A percentile compares a stretch with the other conserved stretches of the same genome.
phyloP scores from a whole-genome alignment of 2,888 invertebrate species.

The Cecidostiba fungosa region DNA sequence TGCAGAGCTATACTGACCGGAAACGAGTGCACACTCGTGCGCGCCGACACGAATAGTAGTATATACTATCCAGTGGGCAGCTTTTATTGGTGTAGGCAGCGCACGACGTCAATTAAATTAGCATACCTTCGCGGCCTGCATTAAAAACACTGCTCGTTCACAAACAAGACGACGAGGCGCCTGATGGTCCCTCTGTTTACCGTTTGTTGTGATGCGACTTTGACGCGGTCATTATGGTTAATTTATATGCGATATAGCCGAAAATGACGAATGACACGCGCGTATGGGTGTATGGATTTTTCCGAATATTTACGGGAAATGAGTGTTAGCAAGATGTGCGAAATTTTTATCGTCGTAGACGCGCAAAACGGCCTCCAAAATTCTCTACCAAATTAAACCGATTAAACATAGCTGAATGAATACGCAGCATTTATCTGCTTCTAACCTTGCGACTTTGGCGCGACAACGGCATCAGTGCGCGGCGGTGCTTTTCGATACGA shows the following conservation, averaged over 20 bases:
- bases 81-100: slow-evolving; percentile 8
- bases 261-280: slow-evolving; percentile 17
- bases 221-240: not conserved
- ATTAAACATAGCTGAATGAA: slow-evolving; percentile 27
- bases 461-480: not conserved
- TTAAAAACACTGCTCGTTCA: slow-evolving; percentile 20
- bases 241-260: not conserved
- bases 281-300: too few species aligned
- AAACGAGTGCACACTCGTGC: slow-evolving; percentile 4
- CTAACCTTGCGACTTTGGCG: not conserved
- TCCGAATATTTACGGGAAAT: not conserved
- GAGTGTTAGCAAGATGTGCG: too few species aligned
- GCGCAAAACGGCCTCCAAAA: not conserved
- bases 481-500: not conserved
- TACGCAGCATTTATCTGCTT: not conserved
- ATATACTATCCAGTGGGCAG: not conserved
- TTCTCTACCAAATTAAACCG: slow-evolving; percentile 11
- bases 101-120: slow-evolving; percentile 53
- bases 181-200: not conserved
- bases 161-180: slow-evolving; percentile 1
- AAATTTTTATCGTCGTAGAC: not conserved
- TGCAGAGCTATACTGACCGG: not conserved
- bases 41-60: not conserved
- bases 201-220: not conserved
- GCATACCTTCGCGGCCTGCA: slow-evolving; percentile 31